Conservation (phyloP, 2,888 invertebrate species). For the Dicyrtoma fusca region DNA sequence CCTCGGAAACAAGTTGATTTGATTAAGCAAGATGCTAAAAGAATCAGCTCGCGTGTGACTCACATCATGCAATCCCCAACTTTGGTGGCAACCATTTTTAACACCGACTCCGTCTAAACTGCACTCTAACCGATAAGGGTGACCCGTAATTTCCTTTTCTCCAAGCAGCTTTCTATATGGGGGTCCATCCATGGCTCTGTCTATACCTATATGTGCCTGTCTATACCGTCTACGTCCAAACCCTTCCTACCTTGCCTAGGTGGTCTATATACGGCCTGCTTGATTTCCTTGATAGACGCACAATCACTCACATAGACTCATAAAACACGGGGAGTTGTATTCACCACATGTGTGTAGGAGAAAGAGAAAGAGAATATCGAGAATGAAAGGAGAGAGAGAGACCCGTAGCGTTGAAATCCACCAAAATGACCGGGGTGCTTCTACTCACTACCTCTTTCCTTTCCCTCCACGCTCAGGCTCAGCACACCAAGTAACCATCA, state of each 20-base stretch:
- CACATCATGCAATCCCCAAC: conserved; percentile 53
- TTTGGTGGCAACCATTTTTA: conserved; percentile 53
- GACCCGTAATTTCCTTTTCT: conserved; percentile 52
- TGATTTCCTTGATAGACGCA: conserved; percentile 50
- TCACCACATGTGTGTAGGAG: too few species aligned
- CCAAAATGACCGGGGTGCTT: too few species aligned
- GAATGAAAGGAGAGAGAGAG: too few species aligned
- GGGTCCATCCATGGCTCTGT: background rate
- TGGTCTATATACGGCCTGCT: too few species aligned
- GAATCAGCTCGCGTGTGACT: conserved; percentile 56
- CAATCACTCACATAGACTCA: background rate
- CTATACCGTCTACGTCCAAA: background rate
- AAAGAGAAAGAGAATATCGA: too few species aligned
- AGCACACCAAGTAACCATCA: too few species aligned
- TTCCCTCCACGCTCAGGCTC: too few species aligned
- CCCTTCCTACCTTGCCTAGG: conserved; percentile 41
- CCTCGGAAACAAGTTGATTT: conserved; percentile 48
- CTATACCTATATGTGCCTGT: background rate
- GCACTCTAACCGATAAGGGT: conserved; percentile 48
- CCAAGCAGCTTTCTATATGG: conserved; percentile 5
- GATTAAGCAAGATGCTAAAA: conserved; percentile 56
- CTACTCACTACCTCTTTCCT: too few species aligned
- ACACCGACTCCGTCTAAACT: conserved; percentile 40
- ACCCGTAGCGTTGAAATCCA: too few species aligned
- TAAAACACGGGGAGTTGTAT: too few species aligned